phyloP scores from a whole-genome alignment of 2,797 vertebrate species.

The Chrysocyon brachyurus region DNA sequence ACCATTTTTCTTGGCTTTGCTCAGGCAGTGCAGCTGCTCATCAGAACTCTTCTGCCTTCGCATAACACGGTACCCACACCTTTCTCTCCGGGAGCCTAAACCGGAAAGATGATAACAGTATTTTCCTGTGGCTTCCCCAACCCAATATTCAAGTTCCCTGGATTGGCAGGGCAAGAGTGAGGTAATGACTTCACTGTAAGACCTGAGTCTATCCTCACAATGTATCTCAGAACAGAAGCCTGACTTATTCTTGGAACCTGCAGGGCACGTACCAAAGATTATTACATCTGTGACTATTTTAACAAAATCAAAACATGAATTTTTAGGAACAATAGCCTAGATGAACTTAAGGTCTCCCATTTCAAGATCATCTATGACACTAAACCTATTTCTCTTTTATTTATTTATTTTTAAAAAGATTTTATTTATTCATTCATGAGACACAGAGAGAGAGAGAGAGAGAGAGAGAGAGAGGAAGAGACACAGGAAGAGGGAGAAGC shows the following conservation, averaged over 20 bases:
- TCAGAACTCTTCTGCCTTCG: constrained; percentile 91
- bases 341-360: background rate
- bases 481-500: no score
- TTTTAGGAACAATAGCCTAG: background rate
- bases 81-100: constrained; percentile 94
- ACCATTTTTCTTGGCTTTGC: constrained; percentile 79
- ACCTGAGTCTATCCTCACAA: background rate
- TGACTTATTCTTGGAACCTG: background rate
- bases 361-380: background rate
- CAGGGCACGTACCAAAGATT: background rate
- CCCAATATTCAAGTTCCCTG: background rate
- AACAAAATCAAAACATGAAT: background rate
- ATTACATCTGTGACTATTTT: background rate
- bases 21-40: constrained; percentile 85
- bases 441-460: no score
- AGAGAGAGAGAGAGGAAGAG: no score
- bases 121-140: background rate
- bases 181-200: background rate
- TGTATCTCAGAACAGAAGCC: background rate
- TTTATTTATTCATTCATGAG: no score
- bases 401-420: background rate
- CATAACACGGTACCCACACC: constrained; percentile 93
- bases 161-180: background rate
- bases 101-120: background rate
- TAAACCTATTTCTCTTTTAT: constrained; percentile 27